These are phyloP conservation scores for Apodemus speciosus DNA, from an alignment of 2,113 vertebrate genomes.

Conservation along the genomic window DNA sequence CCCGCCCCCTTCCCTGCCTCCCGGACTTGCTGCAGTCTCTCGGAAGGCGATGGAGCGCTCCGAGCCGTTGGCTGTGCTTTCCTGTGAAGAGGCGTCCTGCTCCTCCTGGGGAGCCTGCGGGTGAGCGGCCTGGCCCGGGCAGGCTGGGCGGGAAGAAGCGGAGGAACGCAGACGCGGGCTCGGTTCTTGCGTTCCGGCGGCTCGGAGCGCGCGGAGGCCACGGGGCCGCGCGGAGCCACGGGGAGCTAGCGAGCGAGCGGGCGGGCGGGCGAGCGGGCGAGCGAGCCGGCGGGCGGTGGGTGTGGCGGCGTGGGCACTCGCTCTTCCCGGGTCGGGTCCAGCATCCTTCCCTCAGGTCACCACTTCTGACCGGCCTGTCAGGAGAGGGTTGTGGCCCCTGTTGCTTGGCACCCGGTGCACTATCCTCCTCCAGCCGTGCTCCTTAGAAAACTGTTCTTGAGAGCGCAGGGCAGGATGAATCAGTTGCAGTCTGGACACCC, in stretches of 20 bases:
- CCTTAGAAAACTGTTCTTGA: not conserved
- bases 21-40: fast-evolving
- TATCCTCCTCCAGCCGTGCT: not conserved
- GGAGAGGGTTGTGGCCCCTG: not conserved
- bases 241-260: no score
- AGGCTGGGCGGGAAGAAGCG: not conserved
- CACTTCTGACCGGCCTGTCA: not conserved
- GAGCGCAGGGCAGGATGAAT: not conserved
- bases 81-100: slow-evolving; percentile 37
- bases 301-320: slow-evolving; percentile 72
- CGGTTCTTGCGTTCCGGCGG: not conserved
- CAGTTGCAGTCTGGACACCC: not conserved
- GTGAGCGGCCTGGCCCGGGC: slow-evolving; percentile 9
- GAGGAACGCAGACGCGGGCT: not conserved
- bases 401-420: not conserved
- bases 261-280: not conserved
- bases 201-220: not conserved
- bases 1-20: slow-evolving; percentile 48
- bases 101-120: slow-evolving; percentile 66
- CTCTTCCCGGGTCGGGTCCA: not conserved
- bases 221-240: not conserved
- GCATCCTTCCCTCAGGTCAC: not conserved
- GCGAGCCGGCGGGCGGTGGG: slow-evolving; percentile 62
- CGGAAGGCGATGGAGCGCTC: not conserved
- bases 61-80: fast-evolving